Evolutionary conservation across 2,797 vertebrate species (phyloP), one percentile per base, ranked within the genome.

Genomic region (Pseudopleuronectes americanus): DNA sequence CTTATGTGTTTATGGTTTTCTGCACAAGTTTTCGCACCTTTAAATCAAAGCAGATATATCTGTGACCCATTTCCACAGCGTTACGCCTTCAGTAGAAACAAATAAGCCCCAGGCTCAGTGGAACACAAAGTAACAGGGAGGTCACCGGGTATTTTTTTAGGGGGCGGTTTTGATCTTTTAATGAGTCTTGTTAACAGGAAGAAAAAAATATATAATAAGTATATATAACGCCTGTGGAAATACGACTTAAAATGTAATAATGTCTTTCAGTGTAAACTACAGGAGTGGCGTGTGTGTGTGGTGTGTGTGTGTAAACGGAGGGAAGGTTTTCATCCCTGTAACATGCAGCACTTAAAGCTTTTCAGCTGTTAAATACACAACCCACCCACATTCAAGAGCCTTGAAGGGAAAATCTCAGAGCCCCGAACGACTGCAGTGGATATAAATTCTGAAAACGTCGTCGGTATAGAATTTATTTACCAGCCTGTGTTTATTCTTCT

Each of bases 381-480:
- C 68, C 48, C 41, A 16, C 17, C 55, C 60, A 66, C 64, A 61
- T 71, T 71, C 38, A 57, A 54, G 47, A 41, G 54, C 41, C 43
- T 41, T n/a, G 56, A 48, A 54, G 48, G 22, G 14, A 14, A 19
- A 19, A 64, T 17, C 48, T 51, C 43, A 62, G 43, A 59, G 19
- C 47, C 47, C 1, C 3, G 53, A 41, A 5, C 4, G 28, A 54
- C 79, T 79, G 84, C 79, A 60, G 83, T 8, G 38, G 68, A 21
- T 72, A 73, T 88, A 80, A 84, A 89, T 76, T 58, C 65, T 28
- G 33, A 80, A 79, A 64, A 80, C n/a, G n/a, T n/a, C 33, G 80
- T 76, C 75, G 62, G 57, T 47, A 12, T 47, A 12, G 74, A 77
- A 86, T 86, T 80, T 77, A 87, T 84, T 86, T 68, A 74, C 33